Evolutionary conservation across 2,113 vertebrate species (phyloP), one percentile per base, ranked within the genome.

Genomic region (Panthera tigris): DNA sequence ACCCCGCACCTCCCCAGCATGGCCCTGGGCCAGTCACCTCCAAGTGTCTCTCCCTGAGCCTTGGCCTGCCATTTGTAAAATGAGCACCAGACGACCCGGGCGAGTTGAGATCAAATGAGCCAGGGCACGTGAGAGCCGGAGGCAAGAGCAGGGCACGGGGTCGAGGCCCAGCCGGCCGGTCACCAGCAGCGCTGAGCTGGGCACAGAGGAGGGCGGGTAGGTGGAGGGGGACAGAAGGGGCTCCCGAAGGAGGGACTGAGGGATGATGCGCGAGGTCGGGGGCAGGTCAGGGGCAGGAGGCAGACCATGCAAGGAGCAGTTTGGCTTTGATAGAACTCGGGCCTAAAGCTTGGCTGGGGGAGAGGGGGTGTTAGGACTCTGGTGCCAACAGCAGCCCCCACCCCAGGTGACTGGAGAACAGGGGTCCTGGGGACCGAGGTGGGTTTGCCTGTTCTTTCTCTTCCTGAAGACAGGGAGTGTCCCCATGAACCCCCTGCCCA

Each of bases 1-100:
- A 68, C 74, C n/a, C 73, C 16, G 7, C 7, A 12, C 29, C 27
- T 93, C 41, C 71, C 92, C 33, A 41, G 69, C 3, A 0, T 78
- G 89, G 87, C 94, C 95, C 94, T 18, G 79, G 82, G 89, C 66
- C 89, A 78, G 89, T 89, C 86, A 91, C 96, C 89, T 94, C 86
- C 94, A 80, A 82, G 94, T 88, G 66, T 89, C 82, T 52, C 21
- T 94, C 73, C 66, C 50, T 27, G 48, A 80, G 83, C 33, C 80
- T 86, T 31, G 1, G 68, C 41, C 82, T 50, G 33, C 12, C 74
- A 4, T 33, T 61, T 48, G 57, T 93, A 61, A 96, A 61, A 79
- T 52, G 92, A 88, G 78, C 86, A 50, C 71, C 93, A 83, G 85
- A 39, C 2, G 0, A 36, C 66, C 88, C 0, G 61, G 83, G 74